phyloP scores from a whole-genome alignment of 1,140 invertebrate species.

The Calephelis nemesis region DNA sequence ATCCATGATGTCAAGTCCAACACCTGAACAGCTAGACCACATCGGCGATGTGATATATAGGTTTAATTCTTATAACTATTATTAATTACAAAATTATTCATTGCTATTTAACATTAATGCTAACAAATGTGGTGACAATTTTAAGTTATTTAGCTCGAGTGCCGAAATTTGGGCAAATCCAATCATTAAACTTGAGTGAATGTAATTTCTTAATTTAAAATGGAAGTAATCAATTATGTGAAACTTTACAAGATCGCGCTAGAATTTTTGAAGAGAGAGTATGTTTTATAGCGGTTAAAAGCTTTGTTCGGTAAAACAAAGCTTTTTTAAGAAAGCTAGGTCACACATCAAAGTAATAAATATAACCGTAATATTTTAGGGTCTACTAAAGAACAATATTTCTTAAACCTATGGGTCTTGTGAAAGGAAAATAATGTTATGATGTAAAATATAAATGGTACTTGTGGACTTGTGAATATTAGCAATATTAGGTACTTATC shows the following conservation, averaged over 20 bases:
- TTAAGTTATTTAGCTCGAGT: slow-evolving; percentile 19
- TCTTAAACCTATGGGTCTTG: too few species aligned
- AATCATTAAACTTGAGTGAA: slow-evolving; percentile 33
- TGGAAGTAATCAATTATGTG: slow-evolving; percentile 39
- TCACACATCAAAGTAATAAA: background rate
- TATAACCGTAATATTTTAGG: background rate
- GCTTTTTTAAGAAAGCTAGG: background rate
- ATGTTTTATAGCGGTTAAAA: slow-evolving; percentile 16
- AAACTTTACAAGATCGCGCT: slow-evolving; percentile 42
- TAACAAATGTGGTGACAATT: slow-evolving; percentile 3
- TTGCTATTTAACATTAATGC: background rate
- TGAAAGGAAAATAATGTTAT: too few species aligned
- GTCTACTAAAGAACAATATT: too few species aligned
- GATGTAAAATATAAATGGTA: too few species aligned
- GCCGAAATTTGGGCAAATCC: slow-evolving; percentile 39
- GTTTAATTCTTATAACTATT: too few species aligned
- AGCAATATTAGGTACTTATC: too few species aligned
- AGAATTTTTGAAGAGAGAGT: slow-evolving; percentile 29
- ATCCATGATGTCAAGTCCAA: too few species aligned
- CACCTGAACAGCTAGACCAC: too few species aligned
- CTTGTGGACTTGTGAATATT: too few species aligned
- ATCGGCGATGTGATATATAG: too few species aligned
- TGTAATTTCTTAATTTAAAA: slow-evolving; percentile 34
- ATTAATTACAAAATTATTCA: too few species aligned
- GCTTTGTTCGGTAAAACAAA: slow-evolving; percentile 8